Evolutionary conservation across 2,113 vertebrate genomes (phyloP).

Genomic region (Trogon surrucura): DNA sequence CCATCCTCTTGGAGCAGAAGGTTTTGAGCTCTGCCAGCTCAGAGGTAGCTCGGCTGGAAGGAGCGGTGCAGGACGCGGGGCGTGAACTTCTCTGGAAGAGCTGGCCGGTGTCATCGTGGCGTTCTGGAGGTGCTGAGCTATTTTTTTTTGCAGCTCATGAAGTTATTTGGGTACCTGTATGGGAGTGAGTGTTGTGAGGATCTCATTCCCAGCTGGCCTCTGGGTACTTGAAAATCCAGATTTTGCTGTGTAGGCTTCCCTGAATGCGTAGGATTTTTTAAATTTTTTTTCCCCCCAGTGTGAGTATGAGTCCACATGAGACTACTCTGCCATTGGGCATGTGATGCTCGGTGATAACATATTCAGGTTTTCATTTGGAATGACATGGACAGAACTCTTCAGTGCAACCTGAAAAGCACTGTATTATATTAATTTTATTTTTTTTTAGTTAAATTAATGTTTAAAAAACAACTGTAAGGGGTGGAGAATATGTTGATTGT

Average conservation of each 20-base stretch:
- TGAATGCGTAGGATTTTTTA: no score
- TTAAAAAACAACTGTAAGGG: neutral
- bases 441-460: neutral
- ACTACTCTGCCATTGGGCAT: neutral
- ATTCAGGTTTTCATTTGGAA: neutral
- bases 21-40: neutral
- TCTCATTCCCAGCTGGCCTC: neutral
- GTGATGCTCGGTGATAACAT: neutral
- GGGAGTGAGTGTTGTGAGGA: fast-evolving
- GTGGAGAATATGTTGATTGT: fast-evolving
- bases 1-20: neutral
- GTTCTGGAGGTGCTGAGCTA: neutral
- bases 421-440: no score
- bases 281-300: fast-evolving
- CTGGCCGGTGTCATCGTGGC: neutral
- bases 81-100: no score
- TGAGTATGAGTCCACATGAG: fast-evolving
- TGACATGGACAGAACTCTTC: neutral
- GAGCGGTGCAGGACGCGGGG: fast-evolving
- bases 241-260: neutral
- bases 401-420: neutral
- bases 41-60: neutral
- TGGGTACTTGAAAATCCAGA: fast-evolving
- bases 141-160: neutral
- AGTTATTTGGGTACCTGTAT: fast-evolving